phyloP scores from a whole-genome alignment of 2,888 invertebrate genomes.

The Idaea biselata region DNA sequence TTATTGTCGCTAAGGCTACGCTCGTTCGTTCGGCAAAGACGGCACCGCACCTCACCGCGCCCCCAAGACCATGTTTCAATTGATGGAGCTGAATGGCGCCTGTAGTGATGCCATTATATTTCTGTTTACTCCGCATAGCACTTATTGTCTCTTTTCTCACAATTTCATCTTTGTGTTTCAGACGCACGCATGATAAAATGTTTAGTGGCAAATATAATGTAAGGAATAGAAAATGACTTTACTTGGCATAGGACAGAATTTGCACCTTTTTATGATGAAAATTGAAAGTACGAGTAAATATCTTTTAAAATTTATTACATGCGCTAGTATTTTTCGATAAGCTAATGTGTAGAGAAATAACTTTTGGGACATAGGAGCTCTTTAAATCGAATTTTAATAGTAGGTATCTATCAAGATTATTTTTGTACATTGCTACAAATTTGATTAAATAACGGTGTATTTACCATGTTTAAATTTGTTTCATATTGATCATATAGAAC shows the following conservation, averaged over 20 bases:
- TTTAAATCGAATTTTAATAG: too few species aligned
- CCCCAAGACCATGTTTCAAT: slow-evolving; percentile 67
- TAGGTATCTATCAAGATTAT: too few species aligned
- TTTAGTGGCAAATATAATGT: slow-evolving; percentile 27
- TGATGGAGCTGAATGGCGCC: slow-evolving; percentile 59
- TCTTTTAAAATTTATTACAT: slow-evolving; percentile 24
- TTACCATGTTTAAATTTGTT: too few species aligned
- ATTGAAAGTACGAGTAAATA: slow-evolving; percentile 28
- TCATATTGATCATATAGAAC: too few species aligned
- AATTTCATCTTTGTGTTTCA: slow-evolving; percentile 30
- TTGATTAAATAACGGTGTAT: too few species aligned
- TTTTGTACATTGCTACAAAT: too few species aligned
- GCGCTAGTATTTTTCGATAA: slow-evolving; percentile 11
- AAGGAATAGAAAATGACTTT: slow-evolving; percentile 25
- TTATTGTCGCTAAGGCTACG: slow-evolving; percentile 76
- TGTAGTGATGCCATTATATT: slow-evolving; percentile 52
- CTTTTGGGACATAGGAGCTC: neutral
- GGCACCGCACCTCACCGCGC: slow-evolving; percentile 53
- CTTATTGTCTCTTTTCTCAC: slow-evolving; percentile 49
- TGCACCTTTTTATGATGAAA: slow-evolving; percentile 29
- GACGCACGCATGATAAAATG: slow-evolving; percentile 25
- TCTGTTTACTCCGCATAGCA: slow-evolving; percentile 44
- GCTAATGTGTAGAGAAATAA: neutral
- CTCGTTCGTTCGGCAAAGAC: slow-evolving; percentile 71
- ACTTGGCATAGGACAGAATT: slow-evolving; percentile 28